phyloP scores from a whole-genome alignment of 2,797 vertebrate species.

The Syngnathus acus region DNA sequence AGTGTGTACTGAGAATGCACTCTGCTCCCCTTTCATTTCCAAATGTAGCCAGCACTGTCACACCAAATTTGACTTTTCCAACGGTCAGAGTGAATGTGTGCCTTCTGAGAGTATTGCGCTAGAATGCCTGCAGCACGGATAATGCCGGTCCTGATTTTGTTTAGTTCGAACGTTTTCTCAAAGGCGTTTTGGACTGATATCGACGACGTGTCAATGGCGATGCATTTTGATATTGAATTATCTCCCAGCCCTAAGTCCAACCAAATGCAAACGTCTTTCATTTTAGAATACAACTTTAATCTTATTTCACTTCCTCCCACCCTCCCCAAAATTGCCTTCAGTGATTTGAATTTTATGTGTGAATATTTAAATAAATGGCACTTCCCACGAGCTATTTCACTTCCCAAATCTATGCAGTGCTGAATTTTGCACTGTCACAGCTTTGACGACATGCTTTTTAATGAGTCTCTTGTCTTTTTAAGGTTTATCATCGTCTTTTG shows the following conservation, averaged over 20 bases:
- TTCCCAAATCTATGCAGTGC: background rate
- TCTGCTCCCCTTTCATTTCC: too few species aligned
- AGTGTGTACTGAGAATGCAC: too few species aligned
- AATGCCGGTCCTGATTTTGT: too few species aligned
- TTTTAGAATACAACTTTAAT: background rate
- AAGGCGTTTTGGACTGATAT: too few species aligned
- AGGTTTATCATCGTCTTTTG: background rate
- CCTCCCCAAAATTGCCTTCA: background rate
- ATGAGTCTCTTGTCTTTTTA: background rate
- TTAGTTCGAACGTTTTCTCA: too few species aligned
- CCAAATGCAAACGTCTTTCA: background rate
- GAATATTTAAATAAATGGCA: conserved; percentile 5
- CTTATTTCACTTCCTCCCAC: background rate
- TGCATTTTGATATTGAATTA: too few species aligned
- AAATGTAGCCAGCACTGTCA: too few species aligned
- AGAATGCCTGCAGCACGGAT: too few species aligned
- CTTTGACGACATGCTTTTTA: background rate
- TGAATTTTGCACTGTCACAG: background rate
- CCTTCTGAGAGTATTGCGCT: too few species aligned
- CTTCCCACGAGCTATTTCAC: conserved; percentile 1
- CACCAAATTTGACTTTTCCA: too few species aligned
- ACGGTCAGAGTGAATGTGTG: too few species aligned
- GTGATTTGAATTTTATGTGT: conserved; percentile 2
- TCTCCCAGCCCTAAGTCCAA: background rate
- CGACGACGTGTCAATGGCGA: too few species aligned